phyloP scores from a whole-genome alignment of 1,140 invertebrate species.

The Palaemon carinicauda region DNA sequence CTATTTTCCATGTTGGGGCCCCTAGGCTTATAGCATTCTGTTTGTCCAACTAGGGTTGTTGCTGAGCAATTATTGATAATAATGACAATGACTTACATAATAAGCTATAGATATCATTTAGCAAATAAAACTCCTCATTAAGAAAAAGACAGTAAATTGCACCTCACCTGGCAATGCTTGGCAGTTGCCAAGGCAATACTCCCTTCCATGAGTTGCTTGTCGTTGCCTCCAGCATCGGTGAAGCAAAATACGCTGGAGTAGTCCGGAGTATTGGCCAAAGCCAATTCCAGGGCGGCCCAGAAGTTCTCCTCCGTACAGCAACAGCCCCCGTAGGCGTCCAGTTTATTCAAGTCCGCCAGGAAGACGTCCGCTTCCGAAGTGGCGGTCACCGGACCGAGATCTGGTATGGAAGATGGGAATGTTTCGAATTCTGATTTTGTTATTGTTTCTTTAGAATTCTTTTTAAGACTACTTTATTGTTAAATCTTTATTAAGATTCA shows the following conservation, averaged over 20 bases:
- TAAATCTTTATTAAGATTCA: not conserved
- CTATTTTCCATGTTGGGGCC: no score
- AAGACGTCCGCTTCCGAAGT: constrained; percentile 4
- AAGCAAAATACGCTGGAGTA: constrained; percentile 25
- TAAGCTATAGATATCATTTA: no score
- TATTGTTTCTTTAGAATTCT: no score
- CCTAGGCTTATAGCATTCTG: no score
- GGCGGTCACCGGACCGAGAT: not conserved
- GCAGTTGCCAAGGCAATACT: not conserved
- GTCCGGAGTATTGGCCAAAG: constrained; percentile 2
- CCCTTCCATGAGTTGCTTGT: constrained; percentile 14
- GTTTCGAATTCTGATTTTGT: no score
- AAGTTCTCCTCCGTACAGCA: constrained; percentile 28
- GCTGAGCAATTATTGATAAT: no score
- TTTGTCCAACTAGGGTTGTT: no score
- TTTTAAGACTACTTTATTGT: no score
- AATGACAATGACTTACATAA: no score
- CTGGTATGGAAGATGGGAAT: no score
- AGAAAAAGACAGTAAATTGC: no score
- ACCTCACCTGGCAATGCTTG: constrained; percentile 5
- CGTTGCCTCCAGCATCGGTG: constrained; percentile 22
- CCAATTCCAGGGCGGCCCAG: constrained; percentile 11
- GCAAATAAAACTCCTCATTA: no score
- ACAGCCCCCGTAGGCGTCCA: constrained; percentile 21
- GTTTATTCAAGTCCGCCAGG: not conserved